Conservation (phyloP, 2,797 vertebrate species). For the Threskiornis aethiopicus region DNA sequence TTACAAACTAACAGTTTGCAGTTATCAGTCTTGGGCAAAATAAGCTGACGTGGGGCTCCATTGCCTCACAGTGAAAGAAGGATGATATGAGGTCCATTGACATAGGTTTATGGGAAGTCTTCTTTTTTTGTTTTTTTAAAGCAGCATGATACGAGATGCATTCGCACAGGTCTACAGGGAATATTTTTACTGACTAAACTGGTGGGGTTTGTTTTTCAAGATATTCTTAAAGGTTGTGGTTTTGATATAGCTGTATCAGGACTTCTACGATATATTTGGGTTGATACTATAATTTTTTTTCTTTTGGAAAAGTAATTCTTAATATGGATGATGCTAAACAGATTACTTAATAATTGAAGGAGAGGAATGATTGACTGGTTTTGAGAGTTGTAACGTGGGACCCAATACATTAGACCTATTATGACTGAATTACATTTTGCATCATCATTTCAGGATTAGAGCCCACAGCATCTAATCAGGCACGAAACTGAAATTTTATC, state of each 20-base stretch:
- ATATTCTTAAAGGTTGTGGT: not conserved
- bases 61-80: not conserved
- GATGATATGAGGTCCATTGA: not conserved
- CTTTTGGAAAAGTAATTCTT: not conserved
- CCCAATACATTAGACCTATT: rapidly evolving
- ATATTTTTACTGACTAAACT: not conserved
- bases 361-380: not conserved
- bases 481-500: not conserved
- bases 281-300: not conserved
- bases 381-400: not conserved
- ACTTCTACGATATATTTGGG: not conserved
- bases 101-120: not conserved
- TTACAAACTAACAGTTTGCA: not conserved
- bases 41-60: rapidly evolving
- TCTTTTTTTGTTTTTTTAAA: not conserved
- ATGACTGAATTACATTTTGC: not conserved
- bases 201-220: not conserved
- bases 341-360: not conserved
- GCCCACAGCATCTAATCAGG: not conserved
- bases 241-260: not conserved
- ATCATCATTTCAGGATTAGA: not conserved
- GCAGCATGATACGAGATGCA: not conserved
- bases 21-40: not conserved
- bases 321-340: not conserved
- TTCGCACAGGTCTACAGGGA: not conserved